Base-by-base conservation (phyloP, 2,888 invertebrate genomes). In the Latrodectus hesperus region DNA sequence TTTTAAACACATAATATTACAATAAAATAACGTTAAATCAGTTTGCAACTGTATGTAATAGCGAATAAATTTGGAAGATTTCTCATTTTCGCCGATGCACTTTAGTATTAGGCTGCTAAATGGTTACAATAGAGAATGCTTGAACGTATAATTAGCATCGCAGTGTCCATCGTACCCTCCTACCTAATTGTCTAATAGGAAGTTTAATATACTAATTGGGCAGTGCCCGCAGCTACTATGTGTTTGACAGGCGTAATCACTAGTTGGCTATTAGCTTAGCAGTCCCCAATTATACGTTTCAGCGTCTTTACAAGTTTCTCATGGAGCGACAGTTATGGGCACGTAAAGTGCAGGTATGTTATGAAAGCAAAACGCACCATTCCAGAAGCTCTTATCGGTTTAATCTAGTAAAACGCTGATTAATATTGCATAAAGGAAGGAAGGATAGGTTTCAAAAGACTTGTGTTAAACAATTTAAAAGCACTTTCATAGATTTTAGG, bases 191-290 rank as follows among this genome's bases (percentile, higher is more conserved):
- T 38, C 12, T 26, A 81, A 81, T 55, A 67, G 74, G 81, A 65
- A 74, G 67, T 81, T 81, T 81, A 81, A 73, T 81, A 81, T 49
- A 73, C 81, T 81, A 73, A 81, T 81, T 81, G 74, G 17, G 55
- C 16, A 38, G 67, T n/a, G 74, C 17, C 81, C 74, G 55, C 65
- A 67, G 67, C 9, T 53, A 17, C 79, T 68, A 71, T 79, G 26
- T 9, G 16, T 38, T 17, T 81, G 74, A 74, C 81, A 74, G 65
- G 68, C 49, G 53, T 67, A 38, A 52, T 67, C 53, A 55, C 68
- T 55, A 52, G 52, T 67, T 55, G 38, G 53, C 74, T 68, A 55
- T 72, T 72, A 80, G 71, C 60, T 26, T 16, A 64, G 51, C 52
- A 64, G 38, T 53, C 52, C 53, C 52, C 81, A 67, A 81, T 81